Conservation (phyloP, 2,888 invertebrate species). For the Coecobrya sp. region DNA sequence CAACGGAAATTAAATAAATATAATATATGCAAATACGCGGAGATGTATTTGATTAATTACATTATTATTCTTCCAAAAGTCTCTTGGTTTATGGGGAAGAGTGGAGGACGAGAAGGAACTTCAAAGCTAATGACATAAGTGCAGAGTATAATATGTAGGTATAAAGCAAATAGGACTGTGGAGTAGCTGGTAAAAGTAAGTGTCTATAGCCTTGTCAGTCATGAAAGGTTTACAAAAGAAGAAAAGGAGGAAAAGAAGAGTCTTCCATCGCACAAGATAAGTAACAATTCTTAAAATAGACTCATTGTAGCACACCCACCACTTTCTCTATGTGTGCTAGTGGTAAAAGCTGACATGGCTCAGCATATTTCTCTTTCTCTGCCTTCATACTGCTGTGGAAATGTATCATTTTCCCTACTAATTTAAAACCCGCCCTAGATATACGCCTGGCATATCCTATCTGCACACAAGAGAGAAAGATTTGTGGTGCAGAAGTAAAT, state of each 20-base stretch:
- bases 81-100: neutral
- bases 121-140: conserved; percentile 45
- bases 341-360: conserved; percentile 31
- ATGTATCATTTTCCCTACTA: conserved; percentile 37
- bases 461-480: conserved; percentile 9
- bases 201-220: conserved; percentile 40
- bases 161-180: neutral
- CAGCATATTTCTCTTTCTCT: neutral
- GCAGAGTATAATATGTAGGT: neutral
- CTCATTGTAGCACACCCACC: conserved; percentile 42
- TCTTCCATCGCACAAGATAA: conserved; percentile 21
- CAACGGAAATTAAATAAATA: conserved; percentile 39
- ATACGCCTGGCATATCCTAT: conserved; percentile 8
- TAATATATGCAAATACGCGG: conserved; percentile 44
- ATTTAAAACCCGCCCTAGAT: conserved; percentile 24
- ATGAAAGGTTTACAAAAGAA: conserved; percentile 21
- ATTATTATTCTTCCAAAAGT: conserved; percentile 54
- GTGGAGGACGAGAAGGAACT: conserved; percentile 8
- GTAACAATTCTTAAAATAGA: conserved; percentile 55
- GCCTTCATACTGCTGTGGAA: neutral
- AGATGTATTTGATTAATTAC: conserved; percentile 59
- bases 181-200: conserved; percentile 1
- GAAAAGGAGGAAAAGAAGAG: neutral
- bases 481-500: conserved; percentile 55
- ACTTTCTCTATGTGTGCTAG: conserved; percentile 14